A percentile compares a stretch with the other conserved stretches of the same genome.
These are phyloP conservation scores for Enteromius anoplus DNA, from an alignment of 2,797 vertebrate species.

Conservation along the genomic window DNA sequence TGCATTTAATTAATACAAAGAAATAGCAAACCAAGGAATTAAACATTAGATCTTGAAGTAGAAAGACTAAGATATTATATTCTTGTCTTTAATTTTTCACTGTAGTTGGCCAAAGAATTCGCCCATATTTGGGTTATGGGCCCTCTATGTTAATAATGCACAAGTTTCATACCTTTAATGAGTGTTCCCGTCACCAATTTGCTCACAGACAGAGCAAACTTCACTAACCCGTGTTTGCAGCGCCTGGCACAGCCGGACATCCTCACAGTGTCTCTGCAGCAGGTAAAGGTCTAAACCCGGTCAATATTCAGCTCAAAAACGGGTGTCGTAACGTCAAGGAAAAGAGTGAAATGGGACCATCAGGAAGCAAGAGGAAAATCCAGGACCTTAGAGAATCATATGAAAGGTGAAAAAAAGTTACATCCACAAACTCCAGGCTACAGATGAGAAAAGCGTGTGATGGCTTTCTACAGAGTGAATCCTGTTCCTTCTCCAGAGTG, in stretches of 20 bases:
- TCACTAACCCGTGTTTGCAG: conserved; percentile 88
- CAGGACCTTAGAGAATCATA: conserved; percentile 8
- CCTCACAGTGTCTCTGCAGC: conserved; percentile 59
- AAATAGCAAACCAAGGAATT: not conserved
- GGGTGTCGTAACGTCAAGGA: not conserved
- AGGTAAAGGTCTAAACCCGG: not conserved
- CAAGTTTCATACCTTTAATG: conserved; percentile 83
- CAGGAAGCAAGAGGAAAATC: not conserved
- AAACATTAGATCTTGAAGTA: not conserved
- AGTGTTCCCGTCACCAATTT: conserved; percentile 90
- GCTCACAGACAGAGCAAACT: conserved; percentile 86
- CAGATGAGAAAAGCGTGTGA: not conserved
- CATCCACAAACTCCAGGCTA: conserved; percentile 47
- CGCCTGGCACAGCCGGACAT: conserved; percentile 89
- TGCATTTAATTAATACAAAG: not conserved
- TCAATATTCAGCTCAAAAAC: not conserved
- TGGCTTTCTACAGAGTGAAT: conserved; percentile 19
- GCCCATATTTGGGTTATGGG: not conserved
- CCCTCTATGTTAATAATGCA: not conserved
- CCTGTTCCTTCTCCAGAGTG: not conserved
- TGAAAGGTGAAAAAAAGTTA: conserved; percentile 15
- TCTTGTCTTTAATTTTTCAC: not conserved
- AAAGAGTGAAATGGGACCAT: not conserved
- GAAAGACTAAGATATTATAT: not conserved
- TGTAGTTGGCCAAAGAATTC: not conserved